Evolutionary conservation across 2,113 vertebrate species (phyloP), one percentile per base, ranked within the genome.

Genomic region (Hystrix brachyura): DNA sequence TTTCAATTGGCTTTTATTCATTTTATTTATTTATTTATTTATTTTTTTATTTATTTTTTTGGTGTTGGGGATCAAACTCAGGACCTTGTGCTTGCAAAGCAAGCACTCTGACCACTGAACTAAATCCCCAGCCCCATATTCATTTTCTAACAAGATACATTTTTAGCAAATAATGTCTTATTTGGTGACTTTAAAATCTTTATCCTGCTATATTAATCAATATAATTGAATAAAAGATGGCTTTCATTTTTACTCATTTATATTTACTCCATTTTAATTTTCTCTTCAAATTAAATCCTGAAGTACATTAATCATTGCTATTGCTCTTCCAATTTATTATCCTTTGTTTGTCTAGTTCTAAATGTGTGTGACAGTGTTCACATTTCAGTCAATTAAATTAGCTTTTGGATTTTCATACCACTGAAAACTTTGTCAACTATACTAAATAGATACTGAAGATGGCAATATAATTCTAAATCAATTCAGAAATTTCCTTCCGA

Each of bases 391-490:
- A 81, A 15, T 89, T 96, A 93, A 91, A 93, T 74, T 83, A 83
- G 34, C 2, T 90, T 92, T 69, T 88, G 29, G 46, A 94, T 72
- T 87, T 96, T 89, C 82, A 91, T 86, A 82, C 4, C n/a, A 80
- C 17, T 92, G 38, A 94, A 94, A 97, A 92, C 2, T 53, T 86
- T 91, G 78, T 91, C 21, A 86, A 85, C 79, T 96, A 72, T 72
- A 53, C 14, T 82, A 17, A 84, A 78, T 65, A 87, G 34, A 82
- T 65, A 64, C 15, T 83, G 48, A 95, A 95, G 53, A 13, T 1
- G 12, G 65, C 92, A 91, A 83, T 82, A 85, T 88, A 90, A 69
- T 94, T 94, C 93, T 86, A 94, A 91, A 57, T 81, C 46, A 90
- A 38, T 79, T 92, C 21, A 87, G 46, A 97, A 84, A 62, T 87